Evolutionary conservation across 2,888 invertebrate species (phyloP).

Genomic region (Steinernema hermaphroditum): DNA sequence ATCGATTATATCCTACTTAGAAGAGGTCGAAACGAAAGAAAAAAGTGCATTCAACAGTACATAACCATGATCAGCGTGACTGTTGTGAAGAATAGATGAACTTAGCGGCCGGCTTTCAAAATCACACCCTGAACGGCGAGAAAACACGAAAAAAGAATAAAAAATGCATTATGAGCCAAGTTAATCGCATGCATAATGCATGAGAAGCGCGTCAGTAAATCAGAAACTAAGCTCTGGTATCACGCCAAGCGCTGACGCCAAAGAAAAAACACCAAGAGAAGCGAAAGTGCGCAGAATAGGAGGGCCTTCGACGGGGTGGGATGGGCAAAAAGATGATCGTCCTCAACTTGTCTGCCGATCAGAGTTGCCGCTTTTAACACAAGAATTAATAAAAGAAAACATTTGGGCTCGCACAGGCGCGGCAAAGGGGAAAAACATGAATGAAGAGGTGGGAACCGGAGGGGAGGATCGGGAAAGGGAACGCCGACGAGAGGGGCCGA

Average conservation of each 20-base stretch:
- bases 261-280: not conserved
- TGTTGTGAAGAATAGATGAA: not conserved
- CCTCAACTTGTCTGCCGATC: not conserved
- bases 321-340: not conserved
- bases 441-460: slow-evolving; percentile 30
- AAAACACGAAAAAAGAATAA: slow-evolving; percentile 1
- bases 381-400: slow-evolving; percentile 24
- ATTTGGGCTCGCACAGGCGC: not conserved
- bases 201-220: not conserved
- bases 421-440: slow-evolving; percentile 23
- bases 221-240: not conserved
- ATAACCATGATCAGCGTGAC: not conserved
- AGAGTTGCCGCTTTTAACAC: not conserved
- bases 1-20: slow-evolving; percentile 31
- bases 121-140: not conserved
- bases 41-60: not conserved
- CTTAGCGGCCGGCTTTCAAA: not conserved
- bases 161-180: slow-evolving; percentile 19
- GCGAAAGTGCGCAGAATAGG: too few relatives aligned
- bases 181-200: slow-evolving; percentile 29
- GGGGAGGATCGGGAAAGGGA: slow-evolving; percentile 21
- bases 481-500: slow-evolving; percentile 28
- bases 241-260: not conserved
- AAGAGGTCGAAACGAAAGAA: not conserved
- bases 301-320: too few relatives aligned